Evolutionary conservation across 2,888 invertebrate genomes (phyloP).

Genomic region (Aleiodes leptofemur): DNA sequence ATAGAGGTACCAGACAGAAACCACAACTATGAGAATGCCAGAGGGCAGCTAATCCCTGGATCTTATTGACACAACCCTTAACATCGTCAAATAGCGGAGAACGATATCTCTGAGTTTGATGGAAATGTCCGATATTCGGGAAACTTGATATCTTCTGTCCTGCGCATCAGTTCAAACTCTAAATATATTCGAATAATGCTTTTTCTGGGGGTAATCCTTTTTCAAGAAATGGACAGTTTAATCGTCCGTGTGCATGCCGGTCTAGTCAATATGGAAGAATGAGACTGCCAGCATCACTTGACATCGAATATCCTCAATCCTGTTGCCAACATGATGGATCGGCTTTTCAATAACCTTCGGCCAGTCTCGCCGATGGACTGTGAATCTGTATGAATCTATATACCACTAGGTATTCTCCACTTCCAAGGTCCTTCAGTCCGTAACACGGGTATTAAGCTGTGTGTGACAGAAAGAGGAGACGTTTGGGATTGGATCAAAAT

Average conservation of each 20-base stretch:
- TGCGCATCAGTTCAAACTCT: not conserved
- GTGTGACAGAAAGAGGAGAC: not conserved
- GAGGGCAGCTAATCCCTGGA: slow-evolving; percentile 43
- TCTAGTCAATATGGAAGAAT: slow-evolving; percentile 2
- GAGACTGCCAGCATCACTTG: slow-evolving; percentile 12
- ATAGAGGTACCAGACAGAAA: slow-evolving; percentile 48
- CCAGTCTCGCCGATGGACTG: not conserved
- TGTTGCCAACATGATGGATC: slow-evolving; percentile 37
- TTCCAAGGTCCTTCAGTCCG: no score
- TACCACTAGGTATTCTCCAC: not conserved
- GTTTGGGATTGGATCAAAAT: slow-evolving; percentile 12
- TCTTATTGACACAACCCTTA: slow-evolving; percentile 34
- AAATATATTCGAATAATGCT: slow-evolving; percentile 25
- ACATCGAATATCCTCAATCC: slow-evolving; percentile 28
- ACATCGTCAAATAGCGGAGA: slow-evolving; percentile 28
- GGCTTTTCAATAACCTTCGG: slow-evolving; percentile 16
- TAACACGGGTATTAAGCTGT: not conserved
- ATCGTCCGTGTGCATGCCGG: slow-evolving; percentile 14
- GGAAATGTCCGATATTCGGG: slow-evolving; percentile 14
- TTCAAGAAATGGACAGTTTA: slow-evolving; percentile 46
- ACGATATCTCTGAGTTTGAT: slow-evolving; percentile 27
- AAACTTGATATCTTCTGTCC: slow-evolving; percentile 17
- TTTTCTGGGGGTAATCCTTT: slow-evolving; percentile 45
- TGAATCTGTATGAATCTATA: not conserved
- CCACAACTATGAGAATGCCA: slow-evolving; percentile 54